Evolutionary conservation across 2,797 vertebrate species (phyloP), one percentile per base, ranked within the genome.

Genomic region (Spheniscus humboldti): DNA sequence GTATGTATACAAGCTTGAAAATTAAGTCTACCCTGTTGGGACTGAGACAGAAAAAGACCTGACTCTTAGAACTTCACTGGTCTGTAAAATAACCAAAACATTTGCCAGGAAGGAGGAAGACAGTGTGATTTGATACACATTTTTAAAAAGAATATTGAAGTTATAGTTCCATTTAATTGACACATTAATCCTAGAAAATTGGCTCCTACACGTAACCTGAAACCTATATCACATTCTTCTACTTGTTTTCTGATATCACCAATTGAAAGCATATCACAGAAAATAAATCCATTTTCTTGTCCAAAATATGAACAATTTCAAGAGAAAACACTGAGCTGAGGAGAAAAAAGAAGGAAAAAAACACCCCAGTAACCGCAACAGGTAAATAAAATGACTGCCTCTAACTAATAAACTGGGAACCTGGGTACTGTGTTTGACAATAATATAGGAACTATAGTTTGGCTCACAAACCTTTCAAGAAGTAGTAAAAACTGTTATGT

Each of bases 391-490:
- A 95, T 91, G 43, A 47, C 82, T 94, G 62, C 35, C 88, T 96
- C 78, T 91, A 76, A 81, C 90, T 88, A 94, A 94, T 96, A 93
- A 96, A 93, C 62, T 77, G 69, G 67, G 59, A 88, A 77, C 73
- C 76, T 43, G 76, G 95, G 87, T 80, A 68, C 94, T 67, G 84
- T 91, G 83, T 92, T 94, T 95, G 94, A 95, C 87, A 89, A 73
- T 85, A 97, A 96, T 84, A 96, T 11, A 90, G 78, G 50, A 88
- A 68, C 92, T 90, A 81, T 94, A 94, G 91, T 96, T 97, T 96
- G 93, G 80, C 91, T 97, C 95, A 86, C 94, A 97, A 96, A 96
- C 86, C 84, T 95, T 94, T 96, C 92, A 93, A 93, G 92, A 90
- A 97, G 86, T 56, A 94, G 81, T 96, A 94, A 93, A 96, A 95